Evolutionary conservation across 2,113 vertebrate species (phyloP).

Genomic region (Podarcis raffonei): DNA sequence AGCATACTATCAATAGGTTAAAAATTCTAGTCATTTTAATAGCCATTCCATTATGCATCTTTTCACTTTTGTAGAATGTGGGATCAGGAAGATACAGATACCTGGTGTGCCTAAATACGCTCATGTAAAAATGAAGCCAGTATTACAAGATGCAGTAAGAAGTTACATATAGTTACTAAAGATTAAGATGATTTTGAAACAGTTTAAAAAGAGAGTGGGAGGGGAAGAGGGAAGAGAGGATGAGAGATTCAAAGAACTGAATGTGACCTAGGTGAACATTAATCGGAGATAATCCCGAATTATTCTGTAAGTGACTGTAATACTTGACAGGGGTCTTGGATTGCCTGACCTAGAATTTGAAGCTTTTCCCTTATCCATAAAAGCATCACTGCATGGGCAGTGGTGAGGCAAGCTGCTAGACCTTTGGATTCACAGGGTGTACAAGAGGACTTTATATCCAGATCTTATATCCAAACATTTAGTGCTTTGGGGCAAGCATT

Average conservation of each 20-base stretch:
- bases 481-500: background rate
- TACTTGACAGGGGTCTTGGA: conserved; percentile 14
- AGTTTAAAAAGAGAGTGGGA: background rate
- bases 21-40: background rate
- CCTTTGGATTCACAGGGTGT: background rate
- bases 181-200: background rate
- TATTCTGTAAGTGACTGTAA: conserved; percentile 20
- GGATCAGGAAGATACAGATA: background rate
- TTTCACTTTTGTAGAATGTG: background rate
- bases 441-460: background rate
- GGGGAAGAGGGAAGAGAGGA: background rate
- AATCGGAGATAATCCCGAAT: conserved; percentile 20
- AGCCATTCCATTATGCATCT: background rate
- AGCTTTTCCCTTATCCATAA: background rate
- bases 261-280: conserved; percentile 5
- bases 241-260: background rate
- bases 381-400: background rate
- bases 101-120: background rate
- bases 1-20: background rate
- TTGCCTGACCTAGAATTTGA: background rate
- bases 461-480: background rate
- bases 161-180: background rate
- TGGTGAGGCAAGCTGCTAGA: background rate
- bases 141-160: background rate
- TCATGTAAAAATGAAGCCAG: background rate